These are phyloP conservation scores for Ptiloglossa arizonensis DNA, from an alignment of 1,140 invertebrate species.

Conservation along the genomic window DNA sequence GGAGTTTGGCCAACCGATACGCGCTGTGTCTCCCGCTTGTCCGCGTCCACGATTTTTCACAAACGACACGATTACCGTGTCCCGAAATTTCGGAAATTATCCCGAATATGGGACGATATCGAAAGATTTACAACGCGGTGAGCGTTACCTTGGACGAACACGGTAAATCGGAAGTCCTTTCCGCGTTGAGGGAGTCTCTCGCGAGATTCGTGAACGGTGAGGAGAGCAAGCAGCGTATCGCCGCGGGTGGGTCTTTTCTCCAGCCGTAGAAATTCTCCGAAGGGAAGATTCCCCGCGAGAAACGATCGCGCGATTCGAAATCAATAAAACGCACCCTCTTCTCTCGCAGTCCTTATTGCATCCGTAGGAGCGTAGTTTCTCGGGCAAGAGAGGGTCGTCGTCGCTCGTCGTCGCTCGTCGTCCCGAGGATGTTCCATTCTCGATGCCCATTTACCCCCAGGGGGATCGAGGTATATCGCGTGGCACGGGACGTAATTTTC, in stretches of 20 bases:
- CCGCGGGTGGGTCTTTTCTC: too few species aligned
- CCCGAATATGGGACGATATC: too few species aligned
- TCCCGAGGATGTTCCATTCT: background rate
- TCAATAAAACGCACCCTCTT: background rate
- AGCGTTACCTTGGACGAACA: too few species aligned
- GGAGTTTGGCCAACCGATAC: constrained; percentile 11
- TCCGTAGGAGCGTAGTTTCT: background rate
- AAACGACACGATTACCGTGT: background rate
- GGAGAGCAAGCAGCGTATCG: too few species aligned
- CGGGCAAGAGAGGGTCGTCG: too few species aligned
- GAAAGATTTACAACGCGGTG: too few species aligned
- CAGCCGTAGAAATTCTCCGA: too few species aligned
- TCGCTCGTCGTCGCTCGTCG: background rate
- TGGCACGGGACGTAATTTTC: constrained; percentile 73
- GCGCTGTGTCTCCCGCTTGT: background rate
- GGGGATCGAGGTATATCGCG: constrained; percentile 8
- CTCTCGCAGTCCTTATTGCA: background rate
- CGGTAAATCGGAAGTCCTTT: too few species aligned
- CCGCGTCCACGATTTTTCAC: background rate
- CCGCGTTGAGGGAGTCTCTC: too few species aligned
- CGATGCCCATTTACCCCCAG: constrained; percentile 29
- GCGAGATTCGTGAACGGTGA: too few species aligned
- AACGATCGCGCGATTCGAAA: background rate
- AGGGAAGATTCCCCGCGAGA: too few species aligned
- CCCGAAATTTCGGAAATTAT: constrained; percentile 6